A percentile compares a stretch with the other conserved stretches of the same genome.
These are phyloP conservation scores for Enteromius afrohamiltoni DNA, from an alignment of 2,797 vertebrate genomes.

Conservation along the genomic window DNA sequence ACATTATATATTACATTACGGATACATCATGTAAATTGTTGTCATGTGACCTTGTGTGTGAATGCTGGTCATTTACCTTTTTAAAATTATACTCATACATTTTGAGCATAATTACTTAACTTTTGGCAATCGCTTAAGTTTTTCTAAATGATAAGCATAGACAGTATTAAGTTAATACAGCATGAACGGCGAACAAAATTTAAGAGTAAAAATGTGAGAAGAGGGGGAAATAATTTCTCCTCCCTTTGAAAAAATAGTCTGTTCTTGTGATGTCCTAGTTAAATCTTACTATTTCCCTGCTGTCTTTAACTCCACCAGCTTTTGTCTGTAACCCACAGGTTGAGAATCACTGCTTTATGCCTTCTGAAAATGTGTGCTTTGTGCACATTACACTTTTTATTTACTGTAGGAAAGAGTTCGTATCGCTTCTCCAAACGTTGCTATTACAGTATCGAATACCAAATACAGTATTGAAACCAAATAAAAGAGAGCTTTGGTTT, in stretches of 20 bases:
- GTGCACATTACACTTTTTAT: neutral
- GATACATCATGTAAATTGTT: neutral
- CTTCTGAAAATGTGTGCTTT: neutral
- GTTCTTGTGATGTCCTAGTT: neutral
- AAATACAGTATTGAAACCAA: neutral
- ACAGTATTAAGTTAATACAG: neutral
- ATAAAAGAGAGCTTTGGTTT: neutral
- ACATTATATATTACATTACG: too few relatives aligned
- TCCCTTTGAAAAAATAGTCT: neutral
- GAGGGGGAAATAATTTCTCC: neutral
- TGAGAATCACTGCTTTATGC: neutral
- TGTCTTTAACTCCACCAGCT: neutral
- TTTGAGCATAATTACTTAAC: neutral
- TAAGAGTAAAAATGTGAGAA: neutral
- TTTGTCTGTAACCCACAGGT: neutral
- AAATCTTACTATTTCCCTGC: neutral
- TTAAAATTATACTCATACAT: neutral
- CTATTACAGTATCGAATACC: neutral
- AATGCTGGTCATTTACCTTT: neutral
- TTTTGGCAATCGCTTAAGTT: neutral
- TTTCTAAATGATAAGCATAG: neutral
- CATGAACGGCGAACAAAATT: neutral
- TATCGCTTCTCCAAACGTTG: neutral
- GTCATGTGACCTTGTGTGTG: neutral
- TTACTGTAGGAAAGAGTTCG: neutral